Conservation (phyloP, 92 coral and sea anemone genomes). For the Palythoa heliodiscus region DNA sequence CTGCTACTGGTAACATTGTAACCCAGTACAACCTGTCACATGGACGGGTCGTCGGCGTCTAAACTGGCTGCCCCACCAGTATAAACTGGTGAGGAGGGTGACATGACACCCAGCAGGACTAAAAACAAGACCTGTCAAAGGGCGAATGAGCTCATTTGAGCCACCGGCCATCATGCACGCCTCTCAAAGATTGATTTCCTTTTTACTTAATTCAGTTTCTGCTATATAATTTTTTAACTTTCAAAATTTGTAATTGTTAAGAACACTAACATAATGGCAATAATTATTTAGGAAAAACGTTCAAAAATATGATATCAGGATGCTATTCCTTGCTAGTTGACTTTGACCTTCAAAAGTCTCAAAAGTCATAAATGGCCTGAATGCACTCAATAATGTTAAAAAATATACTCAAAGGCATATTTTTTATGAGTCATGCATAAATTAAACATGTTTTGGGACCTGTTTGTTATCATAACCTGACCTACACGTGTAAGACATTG, state of each 20-base stretch:
- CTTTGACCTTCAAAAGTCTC: conserved; percentile 1
- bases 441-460: not conserved
- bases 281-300: not conserved
- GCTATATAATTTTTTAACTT: not conserved
- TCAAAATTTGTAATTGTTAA: not conserved
- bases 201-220: not conserved
- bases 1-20: not conserved
- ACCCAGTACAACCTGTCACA: not conserved
- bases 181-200: not conserved
- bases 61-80: too few species aligned
- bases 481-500: not conserved
- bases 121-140: not conserved
- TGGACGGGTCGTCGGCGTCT: too few species aligned
- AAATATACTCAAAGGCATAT: not conserved
- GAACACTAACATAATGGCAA: not conserved
- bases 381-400: not conserved
- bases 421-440: conserved; percentile 3
- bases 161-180: conserved; percentile 4
- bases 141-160: conserved; percentile 1
- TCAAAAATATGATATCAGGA: not conserved
- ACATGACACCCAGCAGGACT: not conserved
- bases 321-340: not conserved
- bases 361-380: not conserved
- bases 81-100: not conserved
- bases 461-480: not conserved